Evolutionary conservation across 1,140 invertebrate species (phyloP), one percentile per base, ranked within the genome.

Genomic region (Copidosoma floridanum): DNA sequence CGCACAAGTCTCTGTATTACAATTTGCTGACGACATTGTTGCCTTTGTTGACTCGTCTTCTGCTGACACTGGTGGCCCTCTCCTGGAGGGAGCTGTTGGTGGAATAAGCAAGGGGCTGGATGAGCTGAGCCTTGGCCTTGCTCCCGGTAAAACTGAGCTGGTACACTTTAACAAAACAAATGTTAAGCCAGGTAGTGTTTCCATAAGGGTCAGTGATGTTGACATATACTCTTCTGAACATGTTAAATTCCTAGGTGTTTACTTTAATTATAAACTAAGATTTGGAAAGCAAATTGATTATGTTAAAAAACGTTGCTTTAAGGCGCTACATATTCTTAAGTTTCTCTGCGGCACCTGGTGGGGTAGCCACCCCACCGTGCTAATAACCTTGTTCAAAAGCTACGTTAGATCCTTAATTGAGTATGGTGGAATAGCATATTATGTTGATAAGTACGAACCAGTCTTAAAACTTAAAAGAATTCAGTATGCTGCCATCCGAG

Each of bases 301-400:
- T n/a, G n/a, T n/a, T n/a, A n/a, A n/a, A n/a, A n/a, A n/a, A n/a
- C n/a, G n/a, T n/a, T n/a, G n/a, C 24, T 2, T 47, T 2, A 26
- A 55, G 29, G 21, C 26, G 1, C 20, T 57, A n/a, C 47, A 57
- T 27, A 48, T 57, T 16, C 1, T 48, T 23, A 43, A 27, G 27
- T 57, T 38, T 27, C 29, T 57, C 16, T 26, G 44, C 12, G 55
- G 55, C 2, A 57, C 44, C 4, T 48, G 55, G 44, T 57, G 55
- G 55, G 55, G 44, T 2, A 1, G 6, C 12, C 1, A 56, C 12
- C 26, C 40, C 0, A 11, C 29, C 14, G 46, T 20, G 8, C 16
- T 56, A 4, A 1, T 46, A 8, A 26, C 23, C 5, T 16, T 47
- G 6, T 47, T 26, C 18, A 47, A 47, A 47, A 26, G 44, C 16